Evolutionary conservation across 2,113 vertebrate genomes (phyloP).

Genomic region (Bubalus kerabau): DNA sequence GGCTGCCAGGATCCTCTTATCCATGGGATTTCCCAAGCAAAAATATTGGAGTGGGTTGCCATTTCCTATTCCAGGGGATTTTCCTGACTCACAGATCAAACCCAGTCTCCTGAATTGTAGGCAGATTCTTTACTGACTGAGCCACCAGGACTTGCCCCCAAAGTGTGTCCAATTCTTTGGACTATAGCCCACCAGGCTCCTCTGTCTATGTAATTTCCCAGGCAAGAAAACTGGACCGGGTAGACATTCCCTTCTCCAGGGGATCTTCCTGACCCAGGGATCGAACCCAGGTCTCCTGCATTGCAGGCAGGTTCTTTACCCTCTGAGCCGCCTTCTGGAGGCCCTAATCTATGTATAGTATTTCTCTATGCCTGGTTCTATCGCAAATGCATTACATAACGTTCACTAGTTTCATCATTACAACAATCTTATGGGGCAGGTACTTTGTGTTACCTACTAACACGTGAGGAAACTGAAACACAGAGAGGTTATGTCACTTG

Average conservation of each 20-base stretch:
- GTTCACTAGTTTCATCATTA: neutral
- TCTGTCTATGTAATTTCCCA: neutral
- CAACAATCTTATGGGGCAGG: neutral
- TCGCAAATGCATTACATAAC: neutral
- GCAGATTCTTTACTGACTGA: neutral
- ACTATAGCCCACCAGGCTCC: neutral
- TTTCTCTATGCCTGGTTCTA: neutral
- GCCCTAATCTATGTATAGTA: neutral
- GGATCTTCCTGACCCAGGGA: neutral
- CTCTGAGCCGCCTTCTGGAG: neutral
- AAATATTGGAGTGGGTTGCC: neutral
- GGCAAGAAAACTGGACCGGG: neutral
- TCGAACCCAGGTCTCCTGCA: neutral
- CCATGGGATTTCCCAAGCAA: neutral
- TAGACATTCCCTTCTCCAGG: neutral
- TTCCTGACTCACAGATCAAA: neutral
- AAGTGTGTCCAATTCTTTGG: neutral
- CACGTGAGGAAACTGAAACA: neutral
- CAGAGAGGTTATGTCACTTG: neutral
- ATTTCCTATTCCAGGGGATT: neutral
- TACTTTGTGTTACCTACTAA: neutral
- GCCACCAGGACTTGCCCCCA: neutral
- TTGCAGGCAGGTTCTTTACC: neutral
- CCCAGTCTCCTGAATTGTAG: neutral
- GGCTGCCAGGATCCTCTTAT: neutral